Evolutionary conservation across 2,113 vertebrate genomes (phyloP).

Genomic region (Acanthochromis polyacanthus): DNA sequence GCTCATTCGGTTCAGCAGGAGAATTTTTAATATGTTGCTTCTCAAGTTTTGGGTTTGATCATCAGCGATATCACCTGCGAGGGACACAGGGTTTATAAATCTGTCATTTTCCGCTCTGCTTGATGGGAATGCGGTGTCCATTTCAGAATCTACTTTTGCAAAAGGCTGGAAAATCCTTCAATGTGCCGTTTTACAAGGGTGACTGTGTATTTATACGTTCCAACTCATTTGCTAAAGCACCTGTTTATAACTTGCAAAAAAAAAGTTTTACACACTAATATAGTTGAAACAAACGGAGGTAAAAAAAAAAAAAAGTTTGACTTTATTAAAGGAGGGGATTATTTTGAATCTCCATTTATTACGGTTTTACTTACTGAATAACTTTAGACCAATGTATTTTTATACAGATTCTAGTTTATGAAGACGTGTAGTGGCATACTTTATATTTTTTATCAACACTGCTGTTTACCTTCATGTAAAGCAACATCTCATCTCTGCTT

Average conservation of each 20-base stretch:
- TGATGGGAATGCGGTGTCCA: neutral
- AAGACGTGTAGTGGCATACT: slow-evolving; percentile 8
- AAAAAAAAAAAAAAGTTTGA: neutral
- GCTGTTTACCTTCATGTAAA: slow-evolving; percentile 20
- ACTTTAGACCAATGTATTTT: slow-evolving; percentile 43
- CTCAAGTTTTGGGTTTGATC: slow-evolving; percentile 1
- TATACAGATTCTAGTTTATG: slow-evolving; percentile 28
- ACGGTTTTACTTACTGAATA: slow-evolving; percentile 27
- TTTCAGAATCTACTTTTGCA: slow-evolving; percentile 28
- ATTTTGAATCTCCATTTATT: slow-evolving; percentile 30
- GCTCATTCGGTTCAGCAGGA: slow-evolving; percentile 33
- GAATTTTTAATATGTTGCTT: neutral
- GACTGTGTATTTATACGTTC: neutral
- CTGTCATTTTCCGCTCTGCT: slow-evolving; percentile 2
- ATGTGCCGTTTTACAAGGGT: slow-evolving; percentile 20
- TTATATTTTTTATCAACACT: slow-evolving; percentile 24
- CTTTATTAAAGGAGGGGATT: slow-evolving; percentile 33
- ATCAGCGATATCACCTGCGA: neutral
- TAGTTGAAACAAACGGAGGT: neutral
- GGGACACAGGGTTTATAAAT: slow-evolving; percentile 4
- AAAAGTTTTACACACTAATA: slow-evolving; percentile 48
- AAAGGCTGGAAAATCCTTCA: slow-evolving; percentile 10
- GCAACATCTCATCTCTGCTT: neutral
- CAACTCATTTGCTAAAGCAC: slow-evolving; percentile 17
- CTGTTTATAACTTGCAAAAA: slow-evolving; percentile 12